phyloP scores from a whole-genome alignment of 2,888 invertebrate genomes.

The Argyresthia goedartella region DNA sequence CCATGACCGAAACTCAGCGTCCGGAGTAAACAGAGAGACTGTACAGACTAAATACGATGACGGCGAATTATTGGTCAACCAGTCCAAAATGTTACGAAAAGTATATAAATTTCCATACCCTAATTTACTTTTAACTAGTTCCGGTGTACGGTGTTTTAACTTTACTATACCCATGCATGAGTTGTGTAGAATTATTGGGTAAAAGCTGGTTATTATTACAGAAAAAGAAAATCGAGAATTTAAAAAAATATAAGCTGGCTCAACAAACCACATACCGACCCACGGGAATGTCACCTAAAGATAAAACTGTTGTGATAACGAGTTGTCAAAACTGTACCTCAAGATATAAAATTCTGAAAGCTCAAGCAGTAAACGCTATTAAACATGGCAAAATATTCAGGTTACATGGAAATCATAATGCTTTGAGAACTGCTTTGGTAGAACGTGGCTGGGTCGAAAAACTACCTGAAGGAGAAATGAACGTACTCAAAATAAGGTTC shows the following conservation, averaged over 20 bases:
- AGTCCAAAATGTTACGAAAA: no score
- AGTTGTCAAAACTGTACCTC: constrained; percentile 35
- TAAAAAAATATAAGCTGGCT: constrained; percentile 11
- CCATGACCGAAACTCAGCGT: no score
- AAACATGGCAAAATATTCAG: constrained; percentile 65
- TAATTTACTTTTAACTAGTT: no score
- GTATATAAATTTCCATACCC: no score
- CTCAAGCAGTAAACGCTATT: constrained; percentile 57
- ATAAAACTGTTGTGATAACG: constrained; percentile 41
- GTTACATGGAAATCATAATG: constrained; percentile 60
- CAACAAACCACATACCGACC: constrained; percentile 17
- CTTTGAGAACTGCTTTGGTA: constrained; percentile 70
- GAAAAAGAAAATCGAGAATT: no score
- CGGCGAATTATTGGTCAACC: no score
- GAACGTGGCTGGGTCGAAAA: constrained; percentile 83
- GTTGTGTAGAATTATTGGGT: no score
- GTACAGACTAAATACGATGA: no score
- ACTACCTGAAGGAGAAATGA: constrained; percentile 50
- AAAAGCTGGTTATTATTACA: no score
- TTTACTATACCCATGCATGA: no score
- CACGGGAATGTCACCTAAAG: constrained; percentile 41
- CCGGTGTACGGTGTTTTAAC: no score
- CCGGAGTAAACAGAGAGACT: no score
- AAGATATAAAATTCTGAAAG: constrained; percentile 44
- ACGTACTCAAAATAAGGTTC: constrained; percentile 39